Evolutionary conservation across 2,113 vertebrate species (phyloP), one percentile per base, ranked within the genome.

Genomic region (Megalops atlanticus): DNA sequence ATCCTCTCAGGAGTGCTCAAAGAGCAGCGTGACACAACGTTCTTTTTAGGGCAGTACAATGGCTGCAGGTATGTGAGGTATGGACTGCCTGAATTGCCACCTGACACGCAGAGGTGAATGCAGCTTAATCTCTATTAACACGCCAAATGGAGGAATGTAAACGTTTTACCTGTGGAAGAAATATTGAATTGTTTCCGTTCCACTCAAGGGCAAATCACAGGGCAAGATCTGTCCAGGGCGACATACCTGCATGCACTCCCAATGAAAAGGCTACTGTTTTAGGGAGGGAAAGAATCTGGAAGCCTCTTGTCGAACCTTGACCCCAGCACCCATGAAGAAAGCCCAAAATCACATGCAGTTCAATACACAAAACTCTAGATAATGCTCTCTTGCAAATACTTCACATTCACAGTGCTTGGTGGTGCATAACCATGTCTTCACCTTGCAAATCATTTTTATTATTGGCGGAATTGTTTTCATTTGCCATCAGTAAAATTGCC

Each of bases 1-100:
- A 77, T 86, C 84, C 81, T 82, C 78, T 87, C 82, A 82, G 83
- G 74, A n/a, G 5, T 45, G 82, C 81, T 86, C 86, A 85, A 76
- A 80, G 85, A 74, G 41, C 43, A 36, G 54, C 54, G n/a, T 27
- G 31, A 80, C 78, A 82, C 80, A 84, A 89, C 86, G 85, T 80
- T 82, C 89, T 87, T 80, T n/a, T 82, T 68, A 86, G 83, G 87
- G 85, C 49, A 47, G 77, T 83, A 90, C 90, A 90, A 89, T 84
- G 72, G 84, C n/a, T 68, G 33, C 83, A 92, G 89, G 92, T 89
- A 94, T 94, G 91, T 82, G n/a, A 79, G 92, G 92, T 87, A 94
- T 93, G 92, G 91, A 85, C 83, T 82, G 92, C 90, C 88, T 93
- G 92, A 92, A 90, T 88, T 88, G 84, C 86, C 87, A 84, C 49